Evolutionary conservation across 2,797 vertebrate species (phyloP).

Genomic region (Helarctos malayanus): DNA sequence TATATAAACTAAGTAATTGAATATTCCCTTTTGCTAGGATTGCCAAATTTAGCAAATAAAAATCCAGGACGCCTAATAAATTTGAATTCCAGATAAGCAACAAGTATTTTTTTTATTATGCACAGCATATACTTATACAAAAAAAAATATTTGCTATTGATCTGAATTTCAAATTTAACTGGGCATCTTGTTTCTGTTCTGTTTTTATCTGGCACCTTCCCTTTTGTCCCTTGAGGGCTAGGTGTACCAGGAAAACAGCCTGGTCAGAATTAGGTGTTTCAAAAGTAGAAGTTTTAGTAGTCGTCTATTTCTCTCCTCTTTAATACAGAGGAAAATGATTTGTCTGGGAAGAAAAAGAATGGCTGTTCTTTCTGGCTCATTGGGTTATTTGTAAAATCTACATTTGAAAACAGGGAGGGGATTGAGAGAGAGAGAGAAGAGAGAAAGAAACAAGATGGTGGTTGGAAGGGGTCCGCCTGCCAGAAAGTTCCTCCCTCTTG

Average conservation of each 20-base stretch:
- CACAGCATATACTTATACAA: background rate
- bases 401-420: background rate
- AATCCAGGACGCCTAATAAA: background rate
- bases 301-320: background rate
- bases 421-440: rapidly evolving
- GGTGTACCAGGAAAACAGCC: background rate
- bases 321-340: background rate
- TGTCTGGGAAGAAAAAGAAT: background rate
- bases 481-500: background rate
- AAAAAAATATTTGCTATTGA: background rate
- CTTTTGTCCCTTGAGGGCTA: background rate
- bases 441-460: background rate
- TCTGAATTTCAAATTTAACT: conserved; percentile 45
- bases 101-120: background rate
- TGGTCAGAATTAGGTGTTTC: background rate
- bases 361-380: background rate
- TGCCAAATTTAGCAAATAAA: conserved; percentile 44
- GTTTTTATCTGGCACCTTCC: background rate
- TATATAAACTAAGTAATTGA: background rate
- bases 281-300: conserved; percentile 23
- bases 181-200: background rate
- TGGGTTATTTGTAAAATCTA: background rate
- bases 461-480: background rate
- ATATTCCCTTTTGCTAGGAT: background rate
- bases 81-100: conserved; percentile 38